Conservation (phyloP, 2,113 vertebrate genomes). For the Campylomormyrus numenius region DNA sequence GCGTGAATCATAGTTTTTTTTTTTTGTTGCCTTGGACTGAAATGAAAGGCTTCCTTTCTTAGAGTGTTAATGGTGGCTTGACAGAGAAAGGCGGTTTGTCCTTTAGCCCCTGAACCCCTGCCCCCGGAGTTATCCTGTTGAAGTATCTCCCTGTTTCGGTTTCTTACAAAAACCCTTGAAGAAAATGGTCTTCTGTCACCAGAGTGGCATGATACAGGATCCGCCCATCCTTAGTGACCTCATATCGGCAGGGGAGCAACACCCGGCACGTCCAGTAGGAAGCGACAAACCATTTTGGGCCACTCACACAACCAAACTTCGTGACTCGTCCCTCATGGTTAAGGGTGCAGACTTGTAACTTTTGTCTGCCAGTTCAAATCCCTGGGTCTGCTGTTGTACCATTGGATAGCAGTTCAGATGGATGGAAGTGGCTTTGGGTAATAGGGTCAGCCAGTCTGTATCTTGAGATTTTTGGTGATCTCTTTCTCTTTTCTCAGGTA, state of each 20-base stretch:
- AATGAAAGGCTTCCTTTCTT: background rate
- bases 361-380: background rate
- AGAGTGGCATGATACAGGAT: background rate
- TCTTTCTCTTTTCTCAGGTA: constrained; percentile 61
- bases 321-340: background rate
- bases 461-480: background rate
- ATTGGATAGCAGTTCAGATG: background rate
- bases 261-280: background rate
- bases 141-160: background rate
- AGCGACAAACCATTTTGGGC: background rate
- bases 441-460: background rate
- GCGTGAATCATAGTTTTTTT: background rate
- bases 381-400: background rate
- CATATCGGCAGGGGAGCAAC: background rate
- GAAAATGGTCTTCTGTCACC: background rate
- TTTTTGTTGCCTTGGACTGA: background rate
- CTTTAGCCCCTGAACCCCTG: background rate
- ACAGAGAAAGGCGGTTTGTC: background rate
- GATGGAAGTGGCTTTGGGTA: background rate
- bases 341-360: background rate
- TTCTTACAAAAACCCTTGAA: background rate
- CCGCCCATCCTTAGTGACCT: background rate
- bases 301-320: background rate
- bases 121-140: background rate
- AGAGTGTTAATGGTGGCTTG: background rate